Conservation (phyloP, 2,888 invertebrate species). For the Masnerella sp. region DNA sequence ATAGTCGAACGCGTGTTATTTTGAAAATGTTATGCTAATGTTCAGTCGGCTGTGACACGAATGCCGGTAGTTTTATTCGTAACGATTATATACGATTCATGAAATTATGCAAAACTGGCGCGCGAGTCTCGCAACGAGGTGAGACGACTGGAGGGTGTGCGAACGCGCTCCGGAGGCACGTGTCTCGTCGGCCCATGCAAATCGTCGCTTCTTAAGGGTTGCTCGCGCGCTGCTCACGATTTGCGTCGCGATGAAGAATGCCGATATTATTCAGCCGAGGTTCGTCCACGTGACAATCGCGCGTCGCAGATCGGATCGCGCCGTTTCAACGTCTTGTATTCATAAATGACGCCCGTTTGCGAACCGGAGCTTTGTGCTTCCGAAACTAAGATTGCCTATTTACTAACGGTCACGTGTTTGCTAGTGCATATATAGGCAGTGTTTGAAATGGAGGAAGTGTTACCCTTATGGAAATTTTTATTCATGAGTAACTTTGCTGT, state of each 20-base stretch:
- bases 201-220: constrained; percentile 68
- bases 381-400: too few relatives aligned
- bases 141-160: constrained; percentile 63
- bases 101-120: constrained; percentile 71
- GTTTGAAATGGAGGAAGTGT: too few relatives aligned
- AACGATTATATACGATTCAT: constrained; percentile 71
- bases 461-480: too few relatives aligned
- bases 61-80: constrained; percentile 59
- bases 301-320: too few relatives aligned
- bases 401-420: too few relatives aligned
- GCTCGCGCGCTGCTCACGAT: constrained; percentile 58
- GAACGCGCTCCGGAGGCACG: constrained; percentile 58
- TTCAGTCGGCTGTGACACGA: constrained; percentile 56
- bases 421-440: too few relatives aligned
- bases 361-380: too few relatives aligned
- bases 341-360: too few relatives aligned
- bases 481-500: too few relatives aligned
- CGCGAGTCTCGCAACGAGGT: constrained; percentile 53
- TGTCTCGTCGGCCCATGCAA: constrained; percentile 68
- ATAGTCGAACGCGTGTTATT: constrained; percentile 64
- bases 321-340: too few relatives aligned
- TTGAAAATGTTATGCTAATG: constrained; percentile 71
- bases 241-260: constrained; percentile 22
- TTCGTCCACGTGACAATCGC: constrained; percentile 6
- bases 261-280: constrained; percentile 25